Percentiles rank a stretch among this genome's conserved stretches.
phyloP scores from a whole-genome alignment of 2,888 invertebrate genomes.

The Charanyca ferruginea region DNA sequence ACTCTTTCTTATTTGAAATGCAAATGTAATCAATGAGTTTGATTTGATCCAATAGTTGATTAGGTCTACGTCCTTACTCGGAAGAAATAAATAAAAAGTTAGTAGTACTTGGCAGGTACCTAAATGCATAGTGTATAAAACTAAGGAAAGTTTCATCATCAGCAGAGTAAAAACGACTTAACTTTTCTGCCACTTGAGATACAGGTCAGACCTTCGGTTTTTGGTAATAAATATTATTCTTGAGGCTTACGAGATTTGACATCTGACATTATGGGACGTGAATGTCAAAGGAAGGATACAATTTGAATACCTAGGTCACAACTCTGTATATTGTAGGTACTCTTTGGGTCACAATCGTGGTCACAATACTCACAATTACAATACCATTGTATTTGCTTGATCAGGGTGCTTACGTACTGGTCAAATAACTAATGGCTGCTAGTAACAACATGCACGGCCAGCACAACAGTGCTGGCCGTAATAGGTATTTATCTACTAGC shows the following conservation, averaged over 20 bases:
- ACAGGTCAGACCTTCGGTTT: slow-evolving; percentile 1
- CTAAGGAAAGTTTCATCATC: slow-evolving; percentile 1
- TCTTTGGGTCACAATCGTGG: no score
- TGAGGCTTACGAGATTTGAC: not conserved
- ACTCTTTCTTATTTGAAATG: slow-evolving; percentile 57
- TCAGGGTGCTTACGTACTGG: slow-evolving; percentile 10
- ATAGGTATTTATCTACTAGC: slow-evolving; percentile 7
- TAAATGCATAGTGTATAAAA: not conserved
- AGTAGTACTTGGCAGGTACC: not conserved
- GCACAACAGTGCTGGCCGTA: slow-evolving; percentile 8
- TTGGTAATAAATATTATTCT: not conserved
- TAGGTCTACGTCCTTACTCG: slow-evolving; percentile 19
- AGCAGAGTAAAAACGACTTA: not conserved
- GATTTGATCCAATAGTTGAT: slow-evolving; percentile 28
- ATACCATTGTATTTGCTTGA: slow-evolving; percentile 26
- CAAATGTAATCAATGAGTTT: slow-evolving; percentile 42
- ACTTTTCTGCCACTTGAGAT: not conserved
- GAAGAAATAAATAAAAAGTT: slow-evolving; percentile 9
- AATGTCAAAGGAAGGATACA: slow-evolving; percentile 11
- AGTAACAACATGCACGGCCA: slow-evolving; percentile 38
- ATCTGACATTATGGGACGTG: slow-evolving; percentile 7
- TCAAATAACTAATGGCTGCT: slow-evolving; percentile 23
- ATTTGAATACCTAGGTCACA: not conserved
- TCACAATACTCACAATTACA: no score
- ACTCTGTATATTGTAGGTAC: no score